Conservation (phyloP, 1,140 invertebrate genomes). For the Pseudachorutes palmiensis region DNA sequence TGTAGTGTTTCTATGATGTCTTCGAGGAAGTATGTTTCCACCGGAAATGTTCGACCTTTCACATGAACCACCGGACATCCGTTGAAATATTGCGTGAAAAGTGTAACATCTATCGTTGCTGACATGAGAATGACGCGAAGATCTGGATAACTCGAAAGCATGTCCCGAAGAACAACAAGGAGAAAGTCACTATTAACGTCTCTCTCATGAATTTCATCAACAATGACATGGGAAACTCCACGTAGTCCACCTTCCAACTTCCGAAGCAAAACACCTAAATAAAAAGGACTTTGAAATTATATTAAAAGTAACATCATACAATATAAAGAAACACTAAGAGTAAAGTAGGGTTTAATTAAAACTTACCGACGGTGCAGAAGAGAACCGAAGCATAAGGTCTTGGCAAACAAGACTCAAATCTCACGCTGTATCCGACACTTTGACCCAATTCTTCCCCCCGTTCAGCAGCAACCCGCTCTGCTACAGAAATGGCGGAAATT, state of each 20-base stretch:
- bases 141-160: conserved; percentile 81
- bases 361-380: conserved; percentile 82
- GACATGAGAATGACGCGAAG: conserved; percentile 93
- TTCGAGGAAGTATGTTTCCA: conserved; percentile 45
- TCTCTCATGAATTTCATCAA: conserved; percentile 96
- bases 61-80: conserved; percentile 65
- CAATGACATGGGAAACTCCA: conserved; percentile 81
- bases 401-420: conserved; percentile 81
- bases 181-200: conserved; percentile 96
- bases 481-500: conserved; percentile 88
- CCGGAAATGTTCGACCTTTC: conserved; percentile 70
- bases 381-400: conserved; percentile 84
- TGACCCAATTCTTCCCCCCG: conserved; percentile 63
- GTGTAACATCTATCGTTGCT: conserved; percentile 84
- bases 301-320: conserved; percentile 5
- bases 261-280: conserved; percentile 68
- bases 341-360: not conserved
- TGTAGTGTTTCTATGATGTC: conserved; percentile 30
- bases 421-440: conserved; percentile 66
- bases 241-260: conserved; percentile 79
- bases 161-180: conserved; percentile 83
- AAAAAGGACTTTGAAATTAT: conserved; percentile 1
- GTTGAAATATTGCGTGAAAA: conserved; percentile 87
- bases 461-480: conserved; percentile 81
- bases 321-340: not conserved